Conservation (phyloP, 2,113 vertebrate species). For the Notothenia rossii region DNA sequence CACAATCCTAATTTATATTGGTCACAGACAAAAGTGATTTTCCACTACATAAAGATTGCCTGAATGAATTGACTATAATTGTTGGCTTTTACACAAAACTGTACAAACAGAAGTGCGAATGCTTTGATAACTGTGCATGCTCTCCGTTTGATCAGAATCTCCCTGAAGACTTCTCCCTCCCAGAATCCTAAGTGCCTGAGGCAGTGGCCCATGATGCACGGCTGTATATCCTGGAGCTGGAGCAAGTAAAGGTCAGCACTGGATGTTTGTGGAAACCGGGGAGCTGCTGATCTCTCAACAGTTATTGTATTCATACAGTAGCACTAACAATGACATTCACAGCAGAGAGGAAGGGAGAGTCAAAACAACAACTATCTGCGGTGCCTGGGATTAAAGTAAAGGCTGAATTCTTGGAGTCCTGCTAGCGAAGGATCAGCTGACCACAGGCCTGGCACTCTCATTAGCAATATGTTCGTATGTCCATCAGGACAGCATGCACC, state of each 20-base stretch:
- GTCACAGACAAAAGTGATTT: conserved; percentile 23
- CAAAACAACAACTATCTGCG: conserved; percentile 12
- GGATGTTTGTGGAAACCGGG: conserved; percentile 75
- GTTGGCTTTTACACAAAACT: conserved; percentile 71
- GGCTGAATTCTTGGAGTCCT: conserved; percentile 35
- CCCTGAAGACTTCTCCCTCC: conserved; percentile 71
- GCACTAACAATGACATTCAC: conserved; percentile 65
- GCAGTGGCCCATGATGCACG: conserved; percentile 75
- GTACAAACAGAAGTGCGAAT: conserved; percentile 66
- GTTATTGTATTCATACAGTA: conserved; percentile 66
- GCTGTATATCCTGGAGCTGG: conserved; percentile 75
- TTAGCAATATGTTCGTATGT: conserved; percentile 67
- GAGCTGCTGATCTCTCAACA: conserved; percentile 68
- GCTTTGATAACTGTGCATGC: conserved; percentile 74
- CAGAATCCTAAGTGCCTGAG: conserved; percentile 75
- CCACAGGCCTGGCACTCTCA: conserved; percentile 50
- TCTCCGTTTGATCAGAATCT: conserved; percentile 73
- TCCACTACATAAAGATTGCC: conserved; percentile 24
- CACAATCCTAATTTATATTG: neutral
- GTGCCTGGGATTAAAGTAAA: conserved; percentile 42
- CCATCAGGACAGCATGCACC: conserved; percentile 61
- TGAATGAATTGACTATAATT: conserved; percentile 43
- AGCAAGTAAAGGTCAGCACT: conserved; percentile 79
- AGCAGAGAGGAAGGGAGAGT: conserved; percentile 24
- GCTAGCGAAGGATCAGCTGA: conserved; percentile 49